phyloP scores from a whole-genome alignment of 2,113 vertebrate genomes.

The Illadopsis cleaveri region DNA sequence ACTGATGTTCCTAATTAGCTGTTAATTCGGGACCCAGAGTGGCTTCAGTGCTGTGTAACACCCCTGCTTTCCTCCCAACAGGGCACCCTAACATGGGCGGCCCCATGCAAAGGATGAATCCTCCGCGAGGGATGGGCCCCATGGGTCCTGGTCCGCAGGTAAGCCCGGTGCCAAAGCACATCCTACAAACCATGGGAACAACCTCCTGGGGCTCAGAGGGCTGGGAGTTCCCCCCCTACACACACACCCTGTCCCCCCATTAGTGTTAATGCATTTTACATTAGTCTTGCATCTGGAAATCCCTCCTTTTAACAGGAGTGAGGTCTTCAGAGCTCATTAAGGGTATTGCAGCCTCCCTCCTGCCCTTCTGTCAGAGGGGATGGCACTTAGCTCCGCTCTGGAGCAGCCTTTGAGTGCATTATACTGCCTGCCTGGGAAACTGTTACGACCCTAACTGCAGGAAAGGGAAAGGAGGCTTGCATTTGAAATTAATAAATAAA shows the following conservation, averaged over 20 bases:
- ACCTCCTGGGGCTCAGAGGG: slow-evolving; percentile 1
- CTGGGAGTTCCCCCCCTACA: slow-evolving; percentile 4
- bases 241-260: slow-evolving; percentile 3
- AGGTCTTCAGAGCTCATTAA: slow-evolving; percentile 56
- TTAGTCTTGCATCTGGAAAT: slow-evolving; percentile 68
- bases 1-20: rapidly evolving
- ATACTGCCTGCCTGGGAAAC: slow-evolving; percentile 21
- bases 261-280: slow-evolving; percentile 70
- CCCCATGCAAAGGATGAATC: slow-evolving; percentile 98
- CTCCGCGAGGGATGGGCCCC: slow-evolving; percentile 96
- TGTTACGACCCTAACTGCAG: slow-evolving; percentile 26
- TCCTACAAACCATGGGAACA: not conserved
- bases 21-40: not conserved
- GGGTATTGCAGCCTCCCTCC: slow-evolving; percentile 38
- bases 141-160: slow-evolving; percentile 98
- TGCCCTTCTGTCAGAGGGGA: slow-evolving; percentile 41
- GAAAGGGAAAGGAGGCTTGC: slow-evolving; percentile 18
- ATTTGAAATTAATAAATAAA: slow-evolving; percentile 60
- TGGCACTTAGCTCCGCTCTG: not conserved
- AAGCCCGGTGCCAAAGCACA: slow-evolving; percentile 33
- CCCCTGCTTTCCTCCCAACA: slow-evolving; percentile 46
- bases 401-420: slow-evolving; percentile 44
- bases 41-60: not conserved
- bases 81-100: slow-evolving; percentile 94
- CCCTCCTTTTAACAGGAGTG: slow-evolving; percentile 43